Base-by-base conservation (phyloP, 2,888 invertebrate genomes). In the Drosophila meridionalis region DNA sequence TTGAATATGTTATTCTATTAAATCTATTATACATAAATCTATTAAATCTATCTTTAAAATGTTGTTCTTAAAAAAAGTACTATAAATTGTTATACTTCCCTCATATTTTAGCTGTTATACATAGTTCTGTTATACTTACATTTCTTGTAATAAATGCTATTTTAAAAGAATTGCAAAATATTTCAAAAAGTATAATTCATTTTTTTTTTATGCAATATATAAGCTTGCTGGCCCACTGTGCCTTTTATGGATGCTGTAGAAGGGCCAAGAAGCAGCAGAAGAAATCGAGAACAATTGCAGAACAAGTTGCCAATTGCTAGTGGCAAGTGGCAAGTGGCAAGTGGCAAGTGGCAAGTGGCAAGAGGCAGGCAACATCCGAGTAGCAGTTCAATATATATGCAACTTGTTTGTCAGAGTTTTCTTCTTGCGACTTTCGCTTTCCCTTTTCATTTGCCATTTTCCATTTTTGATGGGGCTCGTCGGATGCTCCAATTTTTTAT, bases 401-500 rank as follows among this genome's bases (percentile, higher is more conserved):
- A 87, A 87, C 76, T 85, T 83, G 87, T 68, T 79, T 63, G 26
- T 40, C 52, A 58, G 45, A 76, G 50, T 69, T 76, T 73, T 60
- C 61, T 20, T 4, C 61, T 30, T 11, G 12, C 32, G 70, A 86
- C 87, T 87, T 84, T 87, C 87, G 80, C 80, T 84, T 84, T 87
- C 87, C 82, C 80, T 84, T 84, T 84, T 62, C 64, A 58, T 73
- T 72, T 57, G 57, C 74, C 64, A 65, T 62, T 20, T 20, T 20
- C 20, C 20, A 20, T 20, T 20, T 20, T 78, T 81, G 83, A 81
- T 73, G 71, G 45, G 73, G 69, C 53, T 30, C 76, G 47, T 58
- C 58, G 71, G 74, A 63, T 82, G 83, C 72, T 48, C 78, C 78
- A 83, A 81, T 83, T 86, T 87, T 77, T 80, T 83, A 87, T 79